Evolutionary conservation across 37 sponge, comb jelly and placozoan genomes (phyloP), one percentile per base, ranked within the genome.

Genomic region (Aplysina aerophoba): DNA sequence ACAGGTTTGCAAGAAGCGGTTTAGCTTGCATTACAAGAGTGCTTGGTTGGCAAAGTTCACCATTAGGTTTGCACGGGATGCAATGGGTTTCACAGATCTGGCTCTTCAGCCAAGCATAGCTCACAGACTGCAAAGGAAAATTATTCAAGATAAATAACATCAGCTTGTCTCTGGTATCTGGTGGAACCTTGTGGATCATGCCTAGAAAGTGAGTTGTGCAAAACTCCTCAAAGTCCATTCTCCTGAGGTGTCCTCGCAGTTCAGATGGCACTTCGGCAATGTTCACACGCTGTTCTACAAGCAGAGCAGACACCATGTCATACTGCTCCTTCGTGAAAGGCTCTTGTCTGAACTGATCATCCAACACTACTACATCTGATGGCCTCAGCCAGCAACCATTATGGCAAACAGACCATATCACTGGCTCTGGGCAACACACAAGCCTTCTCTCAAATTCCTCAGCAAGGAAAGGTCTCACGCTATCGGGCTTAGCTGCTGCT

Each of bases 301-400:
- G 39, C 50, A 75, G 78, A 17, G 37, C 25, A 25, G 13, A 75
- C 2, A 36, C 25, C 64, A 62, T n/a, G 4, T 62, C 64, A 28
- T 27, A 28, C 28, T 62, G 64, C 50, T 44, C 8, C 50, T 44
- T 44, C 3, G 50, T 44, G 50, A 75, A 75, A 17, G 54, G 54
- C 24, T 62, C 4, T 62, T n/a, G 2, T 62, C 4, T 62, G 64
- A 36, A 75, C 6, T 75, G 44, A 41, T 2, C 2, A 15, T 54
- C 37, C 50, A 75, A 36, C n/a, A 75, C 54, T 21, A 75, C 44
- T 41, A 75, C 81, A 33, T 87, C 58, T 33, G 30, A 53, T 41
- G 92, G 88, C 16, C 36, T 39, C 38, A 91, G 28, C 92, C 92
- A 91, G 11, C 54, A 31, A 16, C 92, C 92, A 57, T 85, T 85